Conservation (phyloP, 2,113 vertebrate genomes). For the Progne subis region DNA sequence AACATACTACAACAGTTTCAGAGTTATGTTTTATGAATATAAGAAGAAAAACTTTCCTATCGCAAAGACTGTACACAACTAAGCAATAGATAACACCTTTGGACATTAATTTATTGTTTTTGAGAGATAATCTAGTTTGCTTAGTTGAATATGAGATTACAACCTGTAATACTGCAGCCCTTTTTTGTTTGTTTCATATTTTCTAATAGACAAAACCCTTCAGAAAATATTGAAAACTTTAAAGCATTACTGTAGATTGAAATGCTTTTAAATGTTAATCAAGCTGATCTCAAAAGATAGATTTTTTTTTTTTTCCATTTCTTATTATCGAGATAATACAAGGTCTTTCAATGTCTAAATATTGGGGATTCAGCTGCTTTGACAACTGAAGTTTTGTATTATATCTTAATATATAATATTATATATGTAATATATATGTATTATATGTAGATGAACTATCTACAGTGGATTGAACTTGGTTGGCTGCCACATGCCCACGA, state of each 20-base stretch:
- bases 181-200: neutral
- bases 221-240: neutral
- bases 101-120: neutral
- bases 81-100: neutral
- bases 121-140: neutral
- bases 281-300: neutral
- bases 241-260: neutral
- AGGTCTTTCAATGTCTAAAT: neutral
- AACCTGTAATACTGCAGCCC: fast-evolving
- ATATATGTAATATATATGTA: too few relatives aligned
- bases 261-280: neutral
- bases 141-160: neutral
- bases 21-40: neutral
- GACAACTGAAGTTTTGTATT: neutral
- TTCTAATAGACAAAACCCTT: neutral
- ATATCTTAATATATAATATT: too few relatives aligned
- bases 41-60: neutral
- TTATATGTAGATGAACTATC: neutral
- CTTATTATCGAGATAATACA: neutral
- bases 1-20: too few relatives aligned
- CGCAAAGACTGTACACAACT: neutral
- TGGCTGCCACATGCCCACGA: neutral
- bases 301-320: neutral
- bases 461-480: neutral
- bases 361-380: neutral